Conservation (phyloP, 1,140 invertebrate species). For the Drosophila pachea region DNA sequence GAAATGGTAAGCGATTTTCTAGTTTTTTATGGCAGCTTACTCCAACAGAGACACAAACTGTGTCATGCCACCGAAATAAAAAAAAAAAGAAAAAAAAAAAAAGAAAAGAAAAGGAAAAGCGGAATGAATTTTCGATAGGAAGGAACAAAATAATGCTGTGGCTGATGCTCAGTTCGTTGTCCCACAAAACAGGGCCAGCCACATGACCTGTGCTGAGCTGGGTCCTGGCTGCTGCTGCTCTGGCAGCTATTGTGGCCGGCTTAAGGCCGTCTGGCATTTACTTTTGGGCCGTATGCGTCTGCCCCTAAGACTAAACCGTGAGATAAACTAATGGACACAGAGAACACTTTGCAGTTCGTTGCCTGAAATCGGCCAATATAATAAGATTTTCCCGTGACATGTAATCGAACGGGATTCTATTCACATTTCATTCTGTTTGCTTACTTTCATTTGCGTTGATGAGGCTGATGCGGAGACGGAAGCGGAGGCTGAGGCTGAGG, state of each 20-base stretch:
- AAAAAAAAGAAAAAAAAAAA: not conserved
- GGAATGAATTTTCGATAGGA: constrained; percentile 38
- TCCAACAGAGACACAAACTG: constrained; percentile 43
- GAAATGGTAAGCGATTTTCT: constrained; percentile 32
- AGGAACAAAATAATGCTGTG: constrained; percentile 55
- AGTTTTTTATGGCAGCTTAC: constrained; percentile 39
- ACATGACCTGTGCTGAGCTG: constrained; percentile 31
- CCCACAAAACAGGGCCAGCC: constrained; percentile 49
- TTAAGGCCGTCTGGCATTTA: constrained; percentile 43
- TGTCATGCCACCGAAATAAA: constrained; percentile 47
- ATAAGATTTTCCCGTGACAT: constrained; percentile 32
- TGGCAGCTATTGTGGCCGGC: constrained; percentile 34
- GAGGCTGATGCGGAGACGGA: constrained; percentile 13
- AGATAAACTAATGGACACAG: constrained; percentile 50
- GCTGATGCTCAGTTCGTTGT: constrained; percentile 66
- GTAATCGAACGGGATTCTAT: constrained; percentile 7
- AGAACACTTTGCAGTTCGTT: constrained; percentile 15
- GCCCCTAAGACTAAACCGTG: constrained; percentile 31
- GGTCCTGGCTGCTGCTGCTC: constrained; percentile 8
- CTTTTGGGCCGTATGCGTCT: constrained; percentile 25
- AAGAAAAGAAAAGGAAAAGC: constrained; percentile 16
- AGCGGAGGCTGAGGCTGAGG: not conserved
- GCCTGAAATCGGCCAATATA: constrained; percentile 8
- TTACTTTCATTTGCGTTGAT: constrained; percentile 59
- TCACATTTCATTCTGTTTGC: constrained; percentile 30